Percentiles rank a stretch among this genome's conserved stretches.
These are phyloP conservation scores for Mesitornis unicolor DNA, from an alignment of 2,113 vertebrate genomes.

Conservation along the genomic window DNA sequence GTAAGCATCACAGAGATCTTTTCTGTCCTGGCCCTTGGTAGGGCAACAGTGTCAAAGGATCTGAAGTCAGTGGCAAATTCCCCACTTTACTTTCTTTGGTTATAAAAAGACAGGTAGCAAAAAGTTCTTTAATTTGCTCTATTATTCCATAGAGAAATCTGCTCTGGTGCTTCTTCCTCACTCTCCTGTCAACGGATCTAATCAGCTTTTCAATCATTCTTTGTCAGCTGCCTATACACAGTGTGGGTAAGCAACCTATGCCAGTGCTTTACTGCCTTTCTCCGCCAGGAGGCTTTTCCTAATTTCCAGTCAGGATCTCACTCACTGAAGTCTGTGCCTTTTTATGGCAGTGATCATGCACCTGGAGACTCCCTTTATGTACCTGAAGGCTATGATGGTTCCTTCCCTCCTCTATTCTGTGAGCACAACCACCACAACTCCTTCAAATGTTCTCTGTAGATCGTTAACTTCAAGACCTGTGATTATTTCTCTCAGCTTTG, in stretches of 20 bases:
- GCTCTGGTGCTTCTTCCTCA: background rate
- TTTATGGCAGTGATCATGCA: background rate
- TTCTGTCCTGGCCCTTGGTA: background rate
- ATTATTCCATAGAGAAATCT: background rate
- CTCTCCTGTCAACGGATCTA: background rate
- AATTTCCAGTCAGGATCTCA: background rate
- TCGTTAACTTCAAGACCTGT: background rate
- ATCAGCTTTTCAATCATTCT: background rate
- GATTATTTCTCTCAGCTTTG: background rate
- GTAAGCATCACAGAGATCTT: background rate
- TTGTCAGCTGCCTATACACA: background rate
- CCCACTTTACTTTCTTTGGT: background rate
- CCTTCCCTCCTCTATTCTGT: background rate
- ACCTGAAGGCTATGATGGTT: background rate
- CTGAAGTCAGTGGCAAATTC: background rate
- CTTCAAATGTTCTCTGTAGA: background rate
- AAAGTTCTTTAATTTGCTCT: background rate
- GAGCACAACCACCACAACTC: background rate
- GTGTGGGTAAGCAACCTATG: background rate
- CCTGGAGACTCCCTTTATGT: background rate
- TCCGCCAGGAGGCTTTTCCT: background rate
- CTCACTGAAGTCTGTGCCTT: background rate
- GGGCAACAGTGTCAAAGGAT: background rate
- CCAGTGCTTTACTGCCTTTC: background rate
- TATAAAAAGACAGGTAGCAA: background rate